Conservation (phyloP, 2,113 vertebrate genomes). For the Haliaeetus leucogaster region DNA sequence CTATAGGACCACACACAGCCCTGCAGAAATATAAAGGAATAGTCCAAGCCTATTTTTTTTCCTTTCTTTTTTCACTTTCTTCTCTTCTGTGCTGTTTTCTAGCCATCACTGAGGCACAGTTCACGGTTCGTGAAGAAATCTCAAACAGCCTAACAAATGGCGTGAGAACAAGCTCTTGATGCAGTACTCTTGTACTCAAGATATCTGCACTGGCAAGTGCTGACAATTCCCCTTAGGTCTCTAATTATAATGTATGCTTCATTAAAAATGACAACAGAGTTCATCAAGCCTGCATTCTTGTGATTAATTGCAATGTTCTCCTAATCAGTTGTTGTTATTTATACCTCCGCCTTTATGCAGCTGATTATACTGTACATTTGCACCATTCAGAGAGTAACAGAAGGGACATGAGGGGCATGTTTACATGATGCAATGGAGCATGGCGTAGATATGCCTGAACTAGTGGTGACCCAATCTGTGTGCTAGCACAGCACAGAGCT, state of each 20-base stretch:
- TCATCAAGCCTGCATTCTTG: not conserved
- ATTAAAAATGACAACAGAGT: constrained; percentile 43
- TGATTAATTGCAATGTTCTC: constrained; percentile 14
- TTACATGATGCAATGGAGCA: not conserved
- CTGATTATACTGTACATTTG: not conserved
- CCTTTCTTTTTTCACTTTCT: not conserved
- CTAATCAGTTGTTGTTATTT: constrained; percentile 51
- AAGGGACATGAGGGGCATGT: not conserved
- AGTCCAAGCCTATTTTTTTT: not conserved
- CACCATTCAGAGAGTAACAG: not conserved
- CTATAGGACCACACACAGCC: not conserved
- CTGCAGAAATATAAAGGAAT: not conserved
- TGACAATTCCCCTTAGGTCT: constrained; percentile 4
- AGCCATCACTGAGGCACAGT: not conserved
- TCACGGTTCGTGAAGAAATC: not conserved
- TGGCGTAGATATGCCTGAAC: not conserved
- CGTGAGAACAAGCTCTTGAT: not conserved
- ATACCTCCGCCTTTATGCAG: not conserved
- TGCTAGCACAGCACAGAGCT: not conserved
- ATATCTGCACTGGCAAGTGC: not conserved
- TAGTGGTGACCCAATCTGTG: not conserved
- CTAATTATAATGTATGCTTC: constrained; percentile 16
- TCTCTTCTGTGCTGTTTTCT: not conserved
- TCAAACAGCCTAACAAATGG: not conserved
- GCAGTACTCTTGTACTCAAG: not conserved